These are phyloP conservation scores for Brachionus koreanus DNA, from an alignment of 1,140 invertebrate species.

Conservation along the genomic window DNA sequence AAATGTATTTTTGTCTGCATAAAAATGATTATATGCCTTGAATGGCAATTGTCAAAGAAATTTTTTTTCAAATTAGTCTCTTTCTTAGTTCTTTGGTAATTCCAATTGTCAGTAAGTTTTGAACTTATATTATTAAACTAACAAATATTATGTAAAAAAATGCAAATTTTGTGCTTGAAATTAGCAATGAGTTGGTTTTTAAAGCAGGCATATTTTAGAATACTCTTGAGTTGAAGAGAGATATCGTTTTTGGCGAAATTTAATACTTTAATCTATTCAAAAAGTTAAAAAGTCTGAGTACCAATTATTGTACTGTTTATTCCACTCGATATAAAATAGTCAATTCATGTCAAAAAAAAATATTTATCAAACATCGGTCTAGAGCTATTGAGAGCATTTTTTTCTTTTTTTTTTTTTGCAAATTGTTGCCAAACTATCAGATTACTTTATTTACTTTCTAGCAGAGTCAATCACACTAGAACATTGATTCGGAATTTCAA, in stretches of 20 bases:
- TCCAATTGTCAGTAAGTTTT: too few species aligned
- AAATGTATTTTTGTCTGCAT: too few species aligned
- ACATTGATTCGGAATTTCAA: neutral
- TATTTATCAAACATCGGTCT: neutral
- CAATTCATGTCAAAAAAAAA: neutral
- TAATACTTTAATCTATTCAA: slow-evolving; percentile 7
- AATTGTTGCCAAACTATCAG: slow-evolving; percentile 1
- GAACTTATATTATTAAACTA: too few species aligned
- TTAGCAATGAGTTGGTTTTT: neutral
- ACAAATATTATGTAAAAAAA: too few species aligned
- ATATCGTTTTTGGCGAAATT: neutral
- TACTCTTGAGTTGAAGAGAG: neutral
- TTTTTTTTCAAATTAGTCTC: too few species aligned
- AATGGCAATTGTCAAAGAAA: too few species aligned
- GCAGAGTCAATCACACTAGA: slow-evolving; percentile 8
- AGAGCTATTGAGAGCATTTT: neutral
- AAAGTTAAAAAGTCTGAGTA: neutral
- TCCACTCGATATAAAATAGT: neutral
- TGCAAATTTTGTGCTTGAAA: neutral
- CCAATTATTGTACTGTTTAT: neutral
- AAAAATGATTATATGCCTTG: too few species aligned
- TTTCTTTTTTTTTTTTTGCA: neutral
- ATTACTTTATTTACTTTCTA: neutral
- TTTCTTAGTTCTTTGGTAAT: too few species aligned
- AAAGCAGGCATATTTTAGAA: neutral